phyloP scores from a whole-genome alignment of 64 coral and sea anemone genomes.

The Montipora foliosa region DNA sequence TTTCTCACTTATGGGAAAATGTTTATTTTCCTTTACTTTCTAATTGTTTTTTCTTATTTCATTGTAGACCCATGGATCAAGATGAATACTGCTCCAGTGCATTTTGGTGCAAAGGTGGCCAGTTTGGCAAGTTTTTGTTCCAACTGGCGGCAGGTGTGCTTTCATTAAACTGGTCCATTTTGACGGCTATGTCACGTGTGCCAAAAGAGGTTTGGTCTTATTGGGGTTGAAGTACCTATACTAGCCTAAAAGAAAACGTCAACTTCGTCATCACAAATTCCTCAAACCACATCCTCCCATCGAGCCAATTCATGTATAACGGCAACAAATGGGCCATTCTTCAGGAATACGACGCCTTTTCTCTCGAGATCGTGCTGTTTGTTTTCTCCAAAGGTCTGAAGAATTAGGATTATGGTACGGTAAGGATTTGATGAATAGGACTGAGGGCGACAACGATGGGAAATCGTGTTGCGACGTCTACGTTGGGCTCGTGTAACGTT shows the following conservation, averaged over 20 bases:
- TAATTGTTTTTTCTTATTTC: no score
- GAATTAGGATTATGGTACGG: constrained; percentile 1
- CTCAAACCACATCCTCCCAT: background rate
- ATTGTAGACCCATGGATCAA: no score
- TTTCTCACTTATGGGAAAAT: no score
- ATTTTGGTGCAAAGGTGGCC: background rate
- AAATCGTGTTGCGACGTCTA: background rate
- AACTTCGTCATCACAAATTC: background rate
- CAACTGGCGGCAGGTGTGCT: background rate
- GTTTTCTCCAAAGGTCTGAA: background rate
- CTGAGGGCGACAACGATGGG: background rate
- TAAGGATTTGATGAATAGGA: background rate
- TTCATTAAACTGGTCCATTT: constrained; percentile 17
- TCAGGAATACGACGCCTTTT: background rate
- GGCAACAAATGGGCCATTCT: background rate
- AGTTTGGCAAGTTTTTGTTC: background rate
- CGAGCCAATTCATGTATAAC: background rate
- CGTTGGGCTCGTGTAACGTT: no score
- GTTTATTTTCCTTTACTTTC: no score
- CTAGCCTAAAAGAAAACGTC: background rate
- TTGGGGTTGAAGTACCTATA: background rate
- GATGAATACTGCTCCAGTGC: background rate
- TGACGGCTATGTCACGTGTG: background rate
- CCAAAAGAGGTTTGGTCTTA: background rate
- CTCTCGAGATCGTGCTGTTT: background rate